Base-by-base conservation (phyloP, 2,888 invertebrate species). In the Crossocerus cetratus region DNA sequence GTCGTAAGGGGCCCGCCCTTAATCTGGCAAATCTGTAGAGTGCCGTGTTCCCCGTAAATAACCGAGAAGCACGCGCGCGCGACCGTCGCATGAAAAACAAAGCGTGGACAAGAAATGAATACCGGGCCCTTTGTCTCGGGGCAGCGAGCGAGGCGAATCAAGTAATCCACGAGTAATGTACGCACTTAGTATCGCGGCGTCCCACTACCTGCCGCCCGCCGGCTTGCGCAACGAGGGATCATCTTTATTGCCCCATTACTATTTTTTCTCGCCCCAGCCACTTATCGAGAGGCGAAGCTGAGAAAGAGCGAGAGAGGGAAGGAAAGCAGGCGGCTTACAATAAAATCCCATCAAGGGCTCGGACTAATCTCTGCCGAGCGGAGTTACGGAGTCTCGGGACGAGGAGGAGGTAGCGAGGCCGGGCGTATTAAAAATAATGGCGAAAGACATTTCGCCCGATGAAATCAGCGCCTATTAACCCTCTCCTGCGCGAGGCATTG, bases 11-110 rank as follows among this genome's bases (percentile, higher is more conserved):
- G 78, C 72, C 79, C 81, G 75, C 77, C 81, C 77, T 81, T 81
- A 81, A 81, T 81, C 79, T 79, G 81, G 82, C 77, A 79, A 81
- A 81, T 81, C 78, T 81, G 82, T 81, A 81, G 81, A 81, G 79
- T 79, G 74, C 82, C 82, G 75, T 75, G 77, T 77, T 74, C 72
- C 70, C 66, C 75, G 82, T 81, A 81, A 81, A 81, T 81, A 81
- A 81, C 69, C 53, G 54, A 16, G 49, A 69, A 68, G 66, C 55
- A 32, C 32, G 5, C 8, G 32, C 71, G 72, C 79, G 79, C 73
- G 75, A 81, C 81, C 78, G 72, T 77, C 78, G 70, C 58, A 68
- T 73, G 75, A 72, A 76, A 79, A 79, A 67, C 75, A 77, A 74
- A 72, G 67, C 68, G 72, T 72, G 62, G 77, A 82, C 79, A 74